A percentile compares a stretch with the other conserved stretches of the same genome.
These are phyloP conservation scores for Phaethornis superciliosus DNA, from an alignment of 2,113 vertebrate species.

Conservation along the genomic window DNA sequence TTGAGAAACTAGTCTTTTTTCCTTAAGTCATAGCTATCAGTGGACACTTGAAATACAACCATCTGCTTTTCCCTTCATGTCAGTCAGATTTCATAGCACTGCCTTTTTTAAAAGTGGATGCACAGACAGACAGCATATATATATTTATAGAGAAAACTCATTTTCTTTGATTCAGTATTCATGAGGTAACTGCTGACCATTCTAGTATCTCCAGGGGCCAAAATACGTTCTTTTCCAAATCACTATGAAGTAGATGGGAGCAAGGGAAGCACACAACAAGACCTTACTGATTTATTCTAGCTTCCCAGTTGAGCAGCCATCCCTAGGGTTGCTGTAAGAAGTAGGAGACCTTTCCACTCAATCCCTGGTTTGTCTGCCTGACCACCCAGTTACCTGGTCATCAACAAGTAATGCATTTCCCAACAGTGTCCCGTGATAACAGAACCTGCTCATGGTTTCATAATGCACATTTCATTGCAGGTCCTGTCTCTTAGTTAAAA, in stretches of 20 bases:
- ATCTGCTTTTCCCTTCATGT: background rate
- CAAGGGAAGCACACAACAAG: background rate
- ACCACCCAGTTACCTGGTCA: background rate
- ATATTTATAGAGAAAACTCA: background rate
- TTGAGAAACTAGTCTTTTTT: background rate
- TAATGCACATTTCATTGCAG: background rate
- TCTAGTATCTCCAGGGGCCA: background rate
- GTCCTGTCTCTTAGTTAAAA: background rate
- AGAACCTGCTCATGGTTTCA: background rate
- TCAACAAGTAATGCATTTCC: conserved; percentile 61
- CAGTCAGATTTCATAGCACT: background rate
- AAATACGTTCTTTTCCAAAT: background rate
- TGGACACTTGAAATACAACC: background rate
- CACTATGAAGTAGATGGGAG: background rate
- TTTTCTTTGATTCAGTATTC: background rate
- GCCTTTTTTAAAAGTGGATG: background rate
- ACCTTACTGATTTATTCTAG: background rate
- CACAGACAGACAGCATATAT: background rate
- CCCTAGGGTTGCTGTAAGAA: background rate
- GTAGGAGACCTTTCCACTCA: background rate
- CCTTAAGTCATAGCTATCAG: background rate
- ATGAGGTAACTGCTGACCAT: background rate
- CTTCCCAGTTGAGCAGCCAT: background rate
- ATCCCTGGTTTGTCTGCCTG: conserved; percentile 35
- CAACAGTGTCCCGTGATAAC: conserved; percentile 18